phyloP scores from a whole-genome alignment of 2,888 invertebrate genomes.

The Zelleria hepariella region DNA sequence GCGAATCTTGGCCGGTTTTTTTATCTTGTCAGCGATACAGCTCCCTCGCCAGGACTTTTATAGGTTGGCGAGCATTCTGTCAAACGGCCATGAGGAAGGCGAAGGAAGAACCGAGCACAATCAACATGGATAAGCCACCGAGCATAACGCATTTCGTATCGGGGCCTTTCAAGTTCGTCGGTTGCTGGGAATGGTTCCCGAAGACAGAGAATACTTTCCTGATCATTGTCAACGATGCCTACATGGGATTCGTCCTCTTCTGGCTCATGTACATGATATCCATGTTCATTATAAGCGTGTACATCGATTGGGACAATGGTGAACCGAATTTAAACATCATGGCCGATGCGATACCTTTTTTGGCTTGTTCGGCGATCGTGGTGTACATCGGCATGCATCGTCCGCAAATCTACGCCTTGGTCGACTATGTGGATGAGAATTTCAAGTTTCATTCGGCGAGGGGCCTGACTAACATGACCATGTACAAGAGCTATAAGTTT shows the following conservation, averaged over 20 bases:
- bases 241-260: conserved; percentile 39
- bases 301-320: conserved; percentile 41
- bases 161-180: conserved; percentile 41
- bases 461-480: conserved; percentile 57
- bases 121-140: conserved; percentile 13
- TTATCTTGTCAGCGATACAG: too few species aligned
- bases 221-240: conserved; percentile 36
- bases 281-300: conserved; percentile 34
- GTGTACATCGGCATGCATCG: conserved; percentile 30
- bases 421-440: conserved; percentile 38
- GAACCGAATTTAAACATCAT: conserved; percentile 42
- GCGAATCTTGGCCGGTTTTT: too few species aligned
- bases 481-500: conserved; percentile 36
- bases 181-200: conserved; percentile 51
- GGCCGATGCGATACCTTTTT: conserved; percentile 43
- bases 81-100: neutral
- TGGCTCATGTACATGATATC: conserved; percentile 26
- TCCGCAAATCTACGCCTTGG: conserved; percentile 36
- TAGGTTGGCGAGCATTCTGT: too few species aligned
- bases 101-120: conserved; percentile 1
- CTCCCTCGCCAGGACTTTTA: too few species aligned
- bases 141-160: conserved; percentile 39
- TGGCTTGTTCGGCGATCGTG: conserved; percentile 41
- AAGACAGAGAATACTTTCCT: conserved; percentile 23
- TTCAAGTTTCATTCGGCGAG: conserved; percentile 50